Conservation (phyloP, 2,888 invertebrate genomes). For the Hartigia nigra region DNA sequence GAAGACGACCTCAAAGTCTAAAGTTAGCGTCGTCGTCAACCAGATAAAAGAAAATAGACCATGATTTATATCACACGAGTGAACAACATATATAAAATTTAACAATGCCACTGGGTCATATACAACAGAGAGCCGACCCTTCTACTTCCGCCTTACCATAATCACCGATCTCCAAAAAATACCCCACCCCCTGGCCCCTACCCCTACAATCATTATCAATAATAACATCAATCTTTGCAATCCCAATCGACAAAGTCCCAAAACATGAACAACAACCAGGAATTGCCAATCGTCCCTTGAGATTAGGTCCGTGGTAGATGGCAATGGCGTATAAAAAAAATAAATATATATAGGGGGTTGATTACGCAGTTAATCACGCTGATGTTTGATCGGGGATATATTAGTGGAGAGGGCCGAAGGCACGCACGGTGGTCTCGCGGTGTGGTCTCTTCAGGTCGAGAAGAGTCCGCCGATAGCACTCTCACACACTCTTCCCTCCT, state of each 20-base stretch:
- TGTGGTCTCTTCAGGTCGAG: slow-evolving; percentile 59
- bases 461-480: slow-evolving; percentile 49
- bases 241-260: neutral
- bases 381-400: slow-evolving; percentile 57
- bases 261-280: neutral
- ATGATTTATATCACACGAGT: neutral
- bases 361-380: slow-evolving; percentile 47
- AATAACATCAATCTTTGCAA: neutral
- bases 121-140: neutral
- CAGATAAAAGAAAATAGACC: neutral
- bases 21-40: neutral
- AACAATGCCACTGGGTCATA: neutral
- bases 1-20: neutral
- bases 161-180: neutral
- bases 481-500: slow-evolving; percentile 41
- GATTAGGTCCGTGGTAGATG: neutral
- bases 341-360: slow-evolving; percentile 24
- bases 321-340: neutral
- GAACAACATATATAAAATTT: neutral
- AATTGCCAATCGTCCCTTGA: neutral
- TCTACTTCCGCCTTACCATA: no score
- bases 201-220: neutral
- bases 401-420: slow-evolving; percentile 49
- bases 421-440: slow-evolving; percentile 63
- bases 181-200: neutral